These are phyloP conservation scores for Acanthis flammea DNA, from an alignment of 2,797 vertebrate species.

Conservation along the genomic window DNA sequence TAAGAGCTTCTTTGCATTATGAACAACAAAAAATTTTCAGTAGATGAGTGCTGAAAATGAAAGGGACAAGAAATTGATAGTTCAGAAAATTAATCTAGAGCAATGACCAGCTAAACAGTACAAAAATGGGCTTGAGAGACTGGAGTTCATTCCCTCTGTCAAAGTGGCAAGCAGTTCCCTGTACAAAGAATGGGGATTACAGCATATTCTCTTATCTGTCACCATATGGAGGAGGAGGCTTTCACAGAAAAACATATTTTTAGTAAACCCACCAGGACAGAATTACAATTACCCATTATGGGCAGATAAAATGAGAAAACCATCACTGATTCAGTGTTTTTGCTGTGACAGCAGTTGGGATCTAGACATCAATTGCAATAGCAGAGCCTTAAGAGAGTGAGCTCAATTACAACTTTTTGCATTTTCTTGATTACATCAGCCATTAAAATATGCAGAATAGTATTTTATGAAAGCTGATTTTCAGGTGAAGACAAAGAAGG, in stretches of 20 bases:
- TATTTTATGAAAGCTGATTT: background rate
- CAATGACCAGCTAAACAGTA: background rate
- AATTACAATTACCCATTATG: slow-evolving; percentile 24
- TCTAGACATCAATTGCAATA: background rate
- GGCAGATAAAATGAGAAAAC: slow-evolving; percentile 30
- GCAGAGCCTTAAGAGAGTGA: background rate
- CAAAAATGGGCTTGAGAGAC: background rate
- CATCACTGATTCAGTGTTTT: background rate
- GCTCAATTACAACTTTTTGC: background rate
- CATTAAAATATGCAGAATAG: background rate
- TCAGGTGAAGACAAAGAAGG: background rate
- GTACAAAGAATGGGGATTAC: background rate
- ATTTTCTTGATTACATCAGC: background rate
- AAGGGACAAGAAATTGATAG: background rate
- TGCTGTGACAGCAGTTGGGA: background rate
- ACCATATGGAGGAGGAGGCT: background rate
- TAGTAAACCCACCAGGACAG: slow-evolving; percentile 1
- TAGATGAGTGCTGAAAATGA: background rate
- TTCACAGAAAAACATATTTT: background rate
- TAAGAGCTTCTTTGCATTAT: slow-evolving; percentile 7
- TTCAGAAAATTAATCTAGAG: background rate
- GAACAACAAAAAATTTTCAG: background rate
- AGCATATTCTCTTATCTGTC: slow-evolving; percentile 17
- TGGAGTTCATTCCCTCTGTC: background rate
- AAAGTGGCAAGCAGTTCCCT: background rate